phyloP scores from a whole-genome alignment of 2,797 vertebrate genomes.

The Sardinella longiceps region DNA sequence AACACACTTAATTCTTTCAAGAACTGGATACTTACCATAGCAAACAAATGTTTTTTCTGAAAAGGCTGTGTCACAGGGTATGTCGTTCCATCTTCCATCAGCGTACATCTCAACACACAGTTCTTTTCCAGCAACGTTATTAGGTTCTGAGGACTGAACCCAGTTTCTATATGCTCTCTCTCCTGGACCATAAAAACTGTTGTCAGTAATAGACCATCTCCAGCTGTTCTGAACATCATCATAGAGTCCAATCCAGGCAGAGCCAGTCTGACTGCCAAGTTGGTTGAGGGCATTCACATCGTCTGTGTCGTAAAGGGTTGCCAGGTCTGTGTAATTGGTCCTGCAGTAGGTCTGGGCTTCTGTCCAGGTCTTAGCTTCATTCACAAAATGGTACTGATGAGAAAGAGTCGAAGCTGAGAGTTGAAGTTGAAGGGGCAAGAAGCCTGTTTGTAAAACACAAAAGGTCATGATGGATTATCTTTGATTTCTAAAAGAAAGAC shows the following conservation, averaged over 20 bases:
- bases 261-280: neutral
- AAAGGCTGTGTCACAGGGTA: neutral
- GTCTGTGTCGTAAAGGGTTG: neutral
- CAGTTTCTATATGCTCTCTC: constrained; percentile 24
- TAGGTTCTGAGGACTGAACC: neutral
- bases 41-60: neutral
- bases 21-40: constrained; percentile 9
- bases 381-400: constrained; percentile 2
- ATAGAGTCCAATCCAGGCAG: constrained; percentile 24
- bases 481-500: no score
- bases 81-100: constrained; percentile 3
- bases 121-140: neutral
- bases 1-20: no score
- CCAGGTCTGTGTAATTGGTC: neutral
- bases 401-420: neutral
- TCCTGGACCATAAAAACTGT: constrained; percentile 15
- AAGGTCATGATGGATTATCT: neutral
- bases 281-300: neutral
- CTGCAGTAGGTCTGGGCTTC: constrained; percentile 28
- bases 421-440: neutral
- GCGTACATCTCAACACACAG: neutral
- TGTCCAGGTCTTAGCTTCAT: neutral
- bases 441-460: neutral
- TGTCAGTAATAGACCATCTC: constrained; percentile 23
- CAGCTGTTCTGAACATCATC: neutral